Base-by-base conservation (phyloP, 2,113 vertebrate genomes). In the Amphiprion percula region DNA sequence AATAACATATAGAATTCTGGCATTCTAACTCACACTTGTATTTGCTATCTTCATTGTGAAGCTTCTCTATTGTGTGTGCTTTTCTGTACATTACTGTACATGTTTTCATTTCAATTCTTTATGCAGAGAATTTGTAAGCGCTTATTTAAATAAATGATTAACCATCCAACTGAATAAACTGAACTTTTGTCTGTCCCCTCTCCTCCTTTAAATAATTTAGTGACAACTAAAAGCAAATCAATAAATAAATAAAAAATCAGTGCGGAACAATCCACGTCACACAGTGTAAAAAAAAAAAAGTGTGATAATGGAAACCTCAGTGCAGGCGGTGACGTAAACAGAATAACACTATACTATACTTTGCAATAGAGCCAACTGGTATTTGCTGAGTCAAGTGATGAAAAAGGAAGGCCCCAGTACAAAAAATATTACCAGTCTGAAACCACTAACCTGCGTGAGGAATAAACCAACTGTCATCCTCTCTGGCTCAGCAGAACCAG, bases 401-500 rank as follows among this genome's bases (percentile, higher is more conserved):
- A 83, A 77, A 74, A 41, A 80, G 23, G 58, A 75, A 55, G 4
- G 28, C 3, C 5, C 30, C 2, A 4, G 24, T 33, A 70, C 68
- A 39, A 76, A 74, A 75, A 47, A 37, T 63, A 67, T 15, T 62
- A 23, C 63, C 58, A 30, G 37, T 73, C 50, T 52, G 9, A 74
- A 81, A 56, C 55, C 14, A 4, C 44, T 24, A 74, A 65, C 60
- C 21, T 80, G 52, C 24, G 9, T 41, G 33, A 11, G 64, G 61
- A 74, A 79, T 72, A 61, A 81, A 58, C 75, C 60, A 60, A 28
- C 50, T 69, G 71, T 58, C 60, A 76, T 63, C 37, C 24, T 54
- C n/a, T 47, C 39, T 3, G 4, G 46, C 41, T 85, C 67, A 60
- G 68, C 39, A 58, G 69, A 28, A 52, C 37, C 39, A 70, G 19